Evolutionary conservation across 2,797 vertebrate genomes (phyloP).

Genomic region (Acanthopagrus latus): DNA sequence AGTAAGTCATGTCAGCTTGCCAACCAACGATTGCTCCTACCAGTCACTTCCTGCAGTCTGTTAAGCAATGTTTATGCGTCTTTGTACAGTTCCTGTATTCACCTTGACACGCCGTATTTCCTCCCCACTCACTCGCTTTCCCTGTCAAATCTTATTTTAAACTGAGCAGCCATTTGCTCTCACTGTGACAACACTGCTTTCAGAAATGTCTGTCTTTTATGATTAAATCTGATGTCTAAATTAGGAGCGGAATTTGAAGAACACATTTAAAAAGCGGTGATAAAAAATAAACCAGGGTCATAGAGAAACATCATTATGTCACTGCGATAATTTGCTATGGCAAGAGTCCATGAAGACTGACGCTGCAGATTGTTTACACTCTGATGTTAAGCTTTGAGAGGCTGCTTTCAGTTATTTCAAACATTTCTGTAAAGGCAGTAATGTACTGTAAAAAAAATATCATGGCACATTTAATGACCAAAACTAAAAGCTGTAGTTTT

Average conservation of each 20-base stretch:
- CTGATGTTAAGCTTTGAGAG: too few species aligned
- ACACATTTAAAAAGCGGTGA: background rate
- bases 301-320: too few species aligned
- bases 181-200: background rate
- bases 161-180: background rate
- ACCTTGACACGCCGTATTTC: background rate
- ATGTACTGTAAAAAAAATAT: too few species aligned
- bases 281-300: background rate
- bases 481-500: too few species aligned
- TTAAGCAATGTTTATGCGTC: background rate
- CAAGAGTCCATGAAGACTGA: too few species aligned
- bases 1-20: conserved; percentile 6
- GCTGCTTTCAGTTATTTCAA: too few species aligned
- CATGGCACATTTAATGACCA: too few species aligned
- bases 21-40: background rate
- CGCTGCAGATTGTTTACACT: too few species aligned
- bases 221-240: background rate
- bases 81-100: background rate
- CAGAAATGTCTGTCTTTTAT: background rate
- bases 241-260: background rate
- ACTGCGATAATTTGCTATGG: too few species aligned
- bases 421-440: too few species aligned
- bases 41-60: conserved; percentile 11
- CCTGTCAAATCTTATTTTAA: background rate
- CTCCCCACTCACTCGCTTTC: background rate